A percentile compares a stretch with the other conserved stretches of the same genome.
Evolutionary conservation across 2,113 vertebrate genomes (phyloP).

Genomic region (Entosphenus tridentatus): DNA sequence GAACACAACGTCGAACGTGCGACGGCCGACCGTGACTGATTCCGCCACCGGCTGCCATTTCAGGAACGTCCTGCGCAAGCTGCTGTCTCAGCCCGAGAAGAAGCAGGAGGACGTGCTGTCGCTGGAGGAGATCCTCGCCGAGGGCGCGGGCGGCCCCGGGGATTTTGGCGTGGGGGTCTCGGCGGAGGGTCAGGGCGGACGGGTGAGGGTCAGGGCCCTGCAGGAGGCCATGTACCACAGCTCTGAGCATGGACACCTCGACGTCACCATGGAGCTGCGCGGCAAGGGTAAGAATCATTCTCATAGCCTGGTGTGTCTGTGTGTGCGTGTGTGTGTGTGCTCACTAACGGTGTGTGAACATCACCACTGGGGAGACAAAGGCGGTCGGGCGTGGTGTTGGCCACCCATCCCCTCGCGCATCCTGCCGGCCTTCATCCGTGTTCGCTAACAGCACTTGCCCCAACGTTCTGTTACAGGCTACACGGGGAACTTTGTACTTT

Average conservation of each 20-base stretch:
- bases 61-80: slow-evolving; percentile 82
- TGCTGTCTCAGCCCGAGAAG: slow-evolving; percentile 73
- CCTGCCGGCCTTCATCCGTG: too few relatives aligned
- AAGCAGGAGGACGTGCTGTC: slow-evolving; percentile 70
- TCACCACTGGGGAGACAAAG: too few relatives aligned
- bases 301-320: too few relatives aligned
- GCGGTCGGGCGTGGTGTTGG: too few relatives aligned
- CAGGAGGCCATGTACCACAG: slow-evolving; percentile 96
- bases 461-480: too few relatives aligned
- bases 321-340: too few relatives aligned
- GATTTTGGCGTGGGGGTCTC: slow-evolving; percentile 25
- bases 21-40: not conserved
- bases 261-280: slow-evolving; percentile 89
- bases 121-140: slow-evolving; percentile 80
- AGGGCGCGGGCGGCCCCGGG: slow-evolving; percentile 53
- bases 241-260: slow-evolving; percentile 72
- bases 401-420: too few relatives aligned
- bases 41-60: not conserved
- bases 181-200: slow-evolving; percentile 23
- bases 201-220: slow-evolving; percentile 60
- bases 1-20: too few relatives aligned
- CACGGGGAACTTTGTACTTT: too few relatives aligned
- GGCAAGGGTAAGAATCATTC: slow-evolving; percentile 29
- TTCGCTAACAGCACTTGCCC: too few relatives aligned
- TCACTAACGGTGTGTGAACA: too few relatives aligned